Evolutionary conservation across 1,140 invertebrate species (phyloP).

Genomic region (Cardiocondyla obscurior): DNA sequence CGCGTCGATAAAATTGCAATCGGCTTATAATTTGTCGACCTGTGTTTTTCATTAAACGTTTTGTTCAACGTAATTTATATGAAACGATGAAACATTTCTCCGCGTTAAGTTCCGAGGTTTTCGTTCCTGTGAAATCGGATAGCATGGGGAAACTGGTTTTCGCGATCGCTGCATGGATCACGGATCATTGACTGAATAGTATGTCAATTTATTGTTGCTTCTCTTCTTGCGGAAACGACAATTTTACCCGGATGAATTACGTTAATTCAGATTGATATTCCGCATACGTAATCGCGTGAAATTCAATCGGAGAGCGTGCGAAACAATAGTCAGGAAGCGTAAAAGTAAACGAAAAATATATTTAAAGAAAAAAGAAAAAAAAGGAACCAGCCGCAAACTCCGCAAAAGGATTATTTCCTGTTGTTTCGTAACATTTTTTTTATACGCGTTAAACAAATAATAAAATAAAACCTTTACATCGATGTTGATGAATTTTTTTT

Average conservation of each 20-base stretch:
- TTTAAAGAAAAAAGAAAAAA: too few species aligned
- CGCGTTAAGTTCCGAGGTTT: too few species aligned
- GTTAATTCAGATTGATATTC: conserved; percentile 46
- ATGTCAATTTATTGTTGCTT: conserved; percentile 2
- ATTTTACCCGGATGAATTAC: conserved; percentile 28
- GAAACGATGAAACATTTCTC: neutral
- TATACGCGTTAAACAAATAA: neutral
- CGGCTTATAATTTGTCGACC: conserved; percentile 6
- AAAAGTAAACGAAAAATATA: conserved; percentile 59
- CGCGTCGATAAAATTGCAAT: too few species aligned
- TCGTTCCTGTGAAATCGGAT: conserved; percentile 4
- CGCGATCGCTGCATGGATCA: conserved; percentile 6
- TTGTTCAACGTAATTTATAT: neutral
- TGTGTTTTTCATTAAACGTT: neutral
- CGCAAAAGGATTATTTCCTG: conserved; percentile 10
- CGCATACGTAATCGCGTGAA: conserved; percentile 58
- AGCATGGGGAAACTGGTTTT: conserved; percentile 34
- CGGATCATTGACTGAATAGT: conserved; percentile 16
- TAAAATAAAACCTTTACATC: too few species aligned
- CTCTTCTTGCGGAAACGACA: conserved; percentile 14
- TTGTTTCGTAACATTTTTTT: neutral
- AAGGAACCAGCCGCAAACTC: conserved; percentile 5
- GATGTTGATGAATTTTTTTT: too few species aligned
- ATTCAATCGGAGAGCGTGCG: conserved; percentile 41
- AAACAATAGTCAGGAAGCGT: conserved; percentile 52